A percentile compares a stretch with the other conserved stretches of the same genome.
phyloP scores from a whole-genome alignment of 2,797 vertebrate species.

The Taeniopygia guttata region DNA sequence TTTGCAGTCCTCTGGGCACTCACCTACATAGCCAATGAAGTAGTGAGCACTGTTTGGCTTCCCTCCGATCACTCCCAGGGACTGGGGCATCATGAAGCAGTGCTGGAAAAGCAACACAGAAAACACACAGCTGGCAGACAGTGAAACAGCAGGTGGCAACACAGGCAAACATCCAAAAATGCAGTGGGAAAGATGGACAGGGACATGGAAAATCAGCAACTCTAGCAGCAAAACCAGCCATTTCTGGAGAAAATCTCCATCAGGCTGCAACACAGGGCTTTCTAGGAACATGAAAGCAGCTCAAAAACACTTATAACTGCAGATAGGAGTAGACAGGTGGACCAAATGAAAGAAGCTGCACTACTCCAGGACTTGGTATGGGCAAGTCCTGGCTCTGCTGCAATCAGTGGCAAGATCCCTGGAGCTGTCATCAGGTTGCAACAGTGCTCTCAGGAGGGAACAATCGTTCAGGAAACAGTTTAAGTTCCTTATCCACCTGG shows the following conservation, averaged over 20 bases:
- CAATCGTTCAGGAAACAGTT: neutral
- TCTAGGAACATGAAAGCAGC: neutral
- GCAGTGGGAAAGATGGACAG: neutral
- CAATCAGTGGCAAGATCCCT: neutral
- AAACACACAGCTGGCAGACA: slow-evolving; percentile 49
- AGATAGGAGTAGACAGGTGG: neutral
- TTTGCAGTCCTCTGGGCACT: slow-evolving; percentile 58
- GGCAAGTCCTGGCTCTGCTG: neutral
- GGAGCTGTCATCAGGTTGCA: neutral
- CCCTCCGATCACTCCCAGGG: slow-evolving; percentile 96
- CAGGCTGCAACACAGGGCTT: neutral
- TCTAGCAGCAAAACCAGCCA: neutral
- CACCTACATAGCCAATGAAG: slow-evolving; percentile 98
- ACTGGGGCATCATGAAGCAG: slow-evolving; percentile 98
- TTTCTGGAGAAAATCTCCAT: neutral
- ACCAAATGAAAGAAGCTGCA: neutral
- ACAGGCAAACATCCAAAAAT: neutral
- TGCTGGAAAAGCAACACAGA: slow-evolving; percentile 81
- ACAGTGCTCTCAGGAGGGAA: neutral
- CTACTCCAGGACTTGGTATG: neutral
- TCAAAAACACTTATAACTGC: neutral
- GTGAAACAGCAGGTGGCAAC: slow-evolving; percentile 15
- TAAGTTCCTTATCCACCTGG: neutral
- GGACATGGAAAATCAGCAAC: neutral
- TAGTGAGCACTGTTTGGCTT: slow-evolving; percentile 99